Conservation (phyloP, 1,140 invertebrate species). For the Drosophila chauvacae region DNA sequence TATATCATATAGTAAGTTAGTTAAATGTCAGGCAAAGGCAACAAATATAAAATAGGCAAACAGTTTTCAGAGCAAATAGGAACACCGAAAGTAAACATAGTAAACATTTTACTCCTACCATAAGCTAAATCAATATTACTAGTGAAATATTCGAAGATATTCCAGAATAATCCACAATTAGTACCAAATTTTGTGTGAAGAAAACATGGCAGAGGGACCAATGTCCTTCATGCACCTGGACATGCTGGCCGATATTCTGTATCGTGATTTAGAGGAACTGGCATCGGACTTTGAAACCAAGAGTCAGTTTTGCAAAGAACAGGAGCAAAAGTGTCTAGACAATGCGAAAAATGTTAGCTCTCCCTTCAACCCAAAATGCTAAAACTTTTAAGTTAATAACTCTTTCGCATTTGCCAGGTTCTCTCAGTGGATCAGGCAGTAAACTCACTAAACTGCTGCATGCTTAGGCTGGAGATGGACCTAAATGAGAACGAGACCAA, state of each 20-base stretch:
- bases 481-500: slow-evolving; percentile 40
- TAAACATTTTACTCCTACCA: not conserved
- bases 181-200: slow-evolving; percentile 32
- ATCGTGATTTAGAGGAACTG: slow-evolving; percentile 31
- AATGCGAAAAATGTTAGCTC: slow-evolving; percentile 41
- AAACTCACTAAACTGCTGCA: slow-evolving; percentile 4
- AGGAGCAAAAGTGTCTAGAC: slow-evolving; percentile 31
- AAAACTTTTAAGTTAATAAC: not conserved
- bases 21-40: not conserved
- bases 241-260: slow-evolving; percentile 42
- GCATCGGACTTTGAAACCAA: slow-evolving; percentile 46
- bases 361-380: no score
- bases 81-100: not conserved
- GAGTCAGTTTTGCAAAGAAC: slow-evolving; percentile 40
- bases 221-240: slow-evolving; percentile 51
- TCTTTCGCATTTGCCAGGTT: slow-evolving; percentile 2
- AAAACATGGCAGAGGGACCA: slow-evolving; percentile 16
- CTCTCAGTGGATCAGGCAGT: slow-evolving; percentile 18
- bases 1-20: not conserved
- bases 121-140: not conserved
- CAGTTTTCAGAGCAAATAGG: not conserved
- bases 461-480: slow-evolving; percentile 45
- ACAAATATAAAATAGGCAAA: not conserved
- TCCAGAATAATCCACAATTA: not conserved
- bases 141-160: not conserved